Evolutionary conservation across 2,888 invertebrate species (phyloP), one percentile per base, ranked within the genome.

Genomic region (Drosophila stalkeri): DNA sequence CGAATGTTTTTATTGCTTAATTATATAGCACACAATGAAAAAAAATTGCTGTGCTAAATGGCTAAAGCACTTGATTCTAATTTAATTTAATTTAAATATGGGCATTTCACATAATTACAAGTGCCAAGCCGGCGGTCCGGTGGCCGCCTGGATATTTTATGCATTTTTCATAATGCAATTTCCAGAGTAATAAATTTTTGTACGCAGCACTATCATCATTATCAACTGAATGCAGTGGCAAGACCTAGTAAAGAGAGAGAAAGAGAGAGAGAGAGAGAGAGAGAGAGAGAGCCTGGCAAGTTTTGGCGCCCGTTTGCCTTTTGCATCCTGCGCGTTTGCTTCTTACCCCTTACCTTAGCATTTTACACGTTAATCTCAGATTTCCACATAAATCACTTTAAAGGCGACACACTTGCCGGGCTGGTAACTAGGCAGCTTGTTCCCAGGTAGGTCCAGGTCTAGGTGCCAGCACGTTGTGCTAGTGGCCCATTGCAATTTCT

Each of bases 101-200:
- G 41, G 33, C 33, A 62, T 54, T 47, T 61, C 54, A 64, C 57
- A 81, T 59, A 77, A 81, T 77, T 77, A 66, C 35, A 57, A 37
- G 11, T 70, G 54, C n/a, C 59, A 55, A 44, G 6, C 6, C 6
- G 44, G 44, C 12, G 23, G 47, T 23, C 12, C 33, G 37, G 6
- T 12, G 41, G 14, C 8, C 43, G 16, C 35, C 47, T 56, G 43
- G 41, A 35, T 55, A 73, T 73, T 83, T 77, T 86, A 86, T 89
- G 88, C 79, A 90, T 86, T 81, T 89, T 86, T 90, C 90, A 90
- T 90, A 89, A 90, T 82, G 90, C 86, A 90, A 85, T 85, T 85
- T 85, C 75, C 90, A 72, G 83, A 65, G 84, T 82, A 77, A 85
- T 85, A 85, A 88, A 85, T 85, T 85, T 75, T 67, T 68, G 52